Percentiles rank a stretch among this genome's conserved stretches.
Evolutionary conservation across 2,888 invertebrate species (phyloP).

Genomic region (Leucophenga montana): DNA sequence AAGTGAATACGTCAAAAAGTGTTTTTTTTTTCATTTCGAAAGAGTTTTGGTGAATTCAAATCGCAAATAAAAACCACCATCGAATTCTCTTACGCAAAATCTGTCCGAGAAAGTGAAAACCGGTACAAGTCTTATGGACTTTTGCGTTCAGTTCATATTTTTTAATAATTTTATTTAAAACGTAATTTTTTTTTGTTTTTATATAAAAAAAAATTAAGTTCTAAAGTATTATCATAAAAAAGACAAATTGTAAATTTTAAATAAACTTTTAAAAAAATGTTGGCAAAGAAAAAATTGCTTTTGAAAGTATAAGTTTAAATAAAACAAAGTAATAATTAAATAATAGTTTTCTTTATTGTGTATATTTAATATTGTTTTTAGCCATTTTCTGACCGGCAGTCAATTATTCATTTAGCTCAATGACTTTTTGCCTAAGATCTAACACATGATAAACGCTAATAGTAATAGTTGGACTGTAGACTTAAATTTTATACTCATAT

Average conservation of each 20-base stretch:
- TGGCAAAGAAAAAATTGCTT: background rate
- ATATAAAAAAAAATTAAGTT: slow-evolving; percentile 4
- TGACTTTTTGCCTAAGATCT: too few relatives aligned
- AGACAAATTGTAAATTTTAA: slow-evolving; percentile 22
- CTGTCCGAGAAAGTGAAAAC: too few relatives aligned
- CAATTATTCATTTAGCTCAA: slow-evolving; percentile 37
- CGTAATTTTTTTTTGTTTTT: background rate
- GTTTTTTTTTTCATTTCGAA: too few relatives aligned
- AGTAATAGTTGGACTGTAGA: too few relatives aligned
- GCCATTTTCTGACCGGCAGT: slow-evolving; percentile 63
- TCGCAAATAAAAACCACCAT: too few relatives aligned
- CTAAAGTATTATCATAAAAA: slow-evolving; percentile 18
- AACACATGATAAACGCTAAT: background rate
- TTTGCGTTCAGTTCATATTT: too few relatives aligned
- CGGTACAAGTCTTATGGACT: too few relatives aligned
- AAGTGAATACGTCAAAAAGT: too few relatives aligned
- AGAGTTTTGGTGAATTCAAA: too few relatives aligned
- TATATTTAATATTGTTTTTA: slow-evolving; percentile 36
- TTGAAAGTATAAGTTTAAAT: slow-evolving; percentile 2
- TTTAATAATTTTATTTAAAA: too few relatives aligned
- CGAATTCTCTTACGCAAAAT: too few relatives aligned
- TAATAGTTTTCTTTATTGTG: slow-evolving; percentile 42
- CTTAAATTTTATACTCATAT: too few relatives aligned
- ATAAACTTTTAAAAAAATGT: slow-evolving; percentile 5
- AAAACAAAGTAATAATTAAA: slow-evolving; percentile 32